A percentile compares a stretch with the other conserved stretches of the same genome.
Conservation (phyloP, 64 coral and sea anemone genomes). For the Stichodactyla helianthus region DNA sequence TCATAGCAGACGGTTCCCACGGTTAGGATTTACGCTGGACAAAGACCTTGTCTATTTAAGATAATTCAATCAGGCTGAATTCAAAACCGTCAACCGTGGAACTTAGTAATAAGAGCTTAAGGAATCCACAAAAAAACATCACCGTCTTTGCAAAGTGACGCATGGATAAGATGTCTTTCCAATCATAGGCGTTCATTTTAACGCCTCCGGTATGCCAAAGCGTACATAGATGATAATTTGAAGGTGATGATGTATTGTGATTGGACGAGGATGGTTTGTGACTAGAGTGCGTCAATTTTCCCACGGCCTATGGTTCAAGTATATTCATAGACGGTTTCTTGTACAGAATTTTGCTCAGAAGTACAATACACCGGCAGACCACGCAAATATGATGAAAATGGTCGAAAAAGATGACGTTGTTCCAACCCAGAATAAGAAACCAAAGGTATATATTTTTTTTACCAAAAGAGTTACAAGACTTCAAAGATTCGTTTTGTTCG, state of each 20-base stretch:
- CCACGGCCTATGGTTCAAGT: background rate
- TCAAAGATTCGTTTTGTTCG: too few species aligned
- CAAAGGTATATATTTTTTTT: background rate
- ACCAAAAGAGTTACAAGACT: background rate
- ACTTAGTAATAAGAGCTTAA: background rate
- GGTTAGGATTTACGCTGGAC: background rate
- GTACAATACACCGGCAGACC: background rate
- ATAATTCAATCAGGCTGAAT: background rate
- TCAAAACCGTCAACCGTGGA: background rate
- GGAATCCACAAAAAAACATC: background rate
- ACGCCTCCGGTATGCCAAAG: background rate
- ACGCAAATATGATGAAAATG: background rate
- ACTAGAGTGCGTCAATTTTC: background rate
- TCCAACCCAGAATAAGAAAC: background rate
- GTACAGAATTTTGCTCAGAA: background rate
- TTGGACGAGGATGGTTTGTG: background rate
- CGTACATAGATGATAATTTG: background rate
- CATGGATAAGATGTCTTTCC: background rate
- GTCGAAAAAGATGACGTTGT: background rate
- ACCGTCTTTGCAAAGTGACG: background rate
- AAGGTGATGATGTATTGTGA: background rate
- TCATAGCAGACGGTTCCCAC: background rate
- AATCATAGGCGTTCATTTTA: background rate
- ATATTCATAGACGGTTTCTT: too few species aligned
- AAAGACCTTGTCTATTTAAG: background rate